A percentile compares a stretch with the other conserved stretches of the same genome.
These are phyloP conservation scores for Amphiprion clarkii DNA, from an alignment of 2,797 vertebrate species.

Conservation along the genomic window DNA sequence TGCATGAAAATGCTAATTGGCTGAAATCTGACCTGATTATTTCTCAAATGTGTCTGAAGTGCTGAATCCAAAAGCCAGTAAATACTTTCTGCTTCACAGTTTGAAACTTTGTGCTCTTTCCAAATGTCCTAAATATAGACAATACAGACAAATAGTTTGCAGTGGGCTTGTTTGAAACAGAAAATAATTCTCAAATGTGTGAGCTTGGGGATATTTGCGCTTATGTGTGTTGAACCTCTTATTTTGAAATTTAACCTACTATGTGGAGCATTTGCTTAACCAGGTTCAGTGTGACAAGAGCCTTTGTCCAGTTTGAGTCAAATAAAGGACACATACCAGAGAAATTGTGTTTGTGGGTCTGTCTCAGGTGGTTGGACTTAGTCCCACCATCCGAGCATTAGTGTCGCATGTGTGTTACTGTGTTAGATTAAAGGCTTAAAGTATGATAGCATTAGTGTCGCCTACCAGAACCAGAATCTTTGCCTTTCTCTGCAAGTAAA, in stretches of 20 bases:
- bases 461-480: constrained; percentile 38
- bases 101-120: background rate
- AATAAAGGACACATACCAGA: constrained; percentile 20
- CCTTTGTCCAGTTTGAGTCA: background rate
- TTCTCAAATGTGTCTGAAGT: background rate
- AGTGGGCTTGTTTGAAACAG: no score
- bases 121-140: background rate
- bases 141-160: background rate
- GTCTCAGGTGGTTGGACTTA: constrained; percentile 64
- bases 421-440: constrained; percentile 68
- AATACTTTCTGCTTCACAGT: background rate
- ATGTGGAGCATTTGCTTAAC: background rate
- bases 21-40: constrained; percentile 1
- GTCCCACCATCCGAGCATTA: constrained; percentile 56
- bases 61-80: background rate
- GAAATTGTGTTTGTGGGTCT: constrained; percentile 4
- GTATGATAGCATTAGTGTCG: constrained; percentile 56
- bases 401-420: constrained; percentile 42
- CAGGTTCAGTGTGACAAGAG: background rate
- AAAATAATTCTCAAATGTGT: no score
- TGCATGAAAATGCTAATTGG: background rate
- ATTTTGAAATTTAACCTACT: background rate
- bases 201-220: background rate
- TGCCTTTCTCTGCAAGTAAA: constrained; percentile 1
- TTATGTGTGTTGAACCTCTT: background rate